These are phyloP conservation scores for Colius striatus DNA, from an alignment of 2,113 vertebrate genomes.

Conservation along the genomic window DNA sequence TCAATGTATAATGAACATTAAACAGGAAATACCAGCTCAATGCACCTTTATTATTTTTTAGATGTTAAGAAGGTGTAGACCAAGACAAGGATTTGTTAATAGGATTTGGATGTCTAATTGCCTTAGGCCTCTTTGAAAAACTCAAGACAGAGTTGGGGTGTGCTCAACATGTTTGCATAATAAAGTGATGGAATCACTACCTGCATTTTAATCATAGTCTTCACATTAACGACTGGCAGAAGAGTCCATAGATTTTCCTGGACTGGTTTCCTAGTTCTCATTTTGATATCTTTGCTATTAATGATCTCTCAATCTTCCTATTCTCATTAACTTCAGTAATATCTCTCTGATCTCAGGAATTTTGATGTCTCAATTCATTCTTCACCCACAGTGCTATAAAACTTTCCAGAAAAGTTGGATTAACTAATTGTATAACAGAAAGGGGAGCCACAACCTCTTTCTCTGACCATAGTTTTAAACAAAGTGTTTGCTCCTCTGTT, in stretches of 20 bases:
- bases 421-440: not conserved
- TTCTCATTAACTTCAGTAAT: slow-evolving; percentile 22
- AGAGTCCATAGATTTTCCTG: slow-evolving; percentile 1
- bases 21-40: slow-evolving; percentile 54
- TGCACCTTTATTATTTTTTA: slow-evolving; percentile 25
- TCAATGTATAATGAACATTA: slow-evolving; percentile 30
- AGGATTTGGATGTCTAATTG: not conserved
- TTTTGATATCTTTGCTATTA: slow-evolving; percentile 35
- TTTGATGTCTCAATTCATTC: not conserved
- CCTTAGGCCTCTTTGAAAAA: slow-evolving; percentile 28
- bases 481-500: not conserved
- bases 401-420: not conserved
- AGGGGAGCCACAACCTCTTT: not conserved
- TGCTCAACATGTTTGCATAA: slow-evolving; percentile 39
- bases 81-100: slow-evolving; percentile 12
- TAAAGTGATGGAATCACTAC: slow-evolving; percentile 3
- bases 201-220: not conserved
- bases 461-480: not conserved
- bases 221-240: slow-evolving; percentile 11
- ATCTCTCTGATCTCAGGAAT: not conserved
- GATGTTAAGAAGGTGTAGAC: slow-evolving; percentile 39
- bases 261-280: not conserved
- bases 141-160: not conserved
- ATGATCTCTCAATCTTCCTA: slow-evolving; percentile 17
- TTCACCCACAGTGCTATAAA: not conserved